Base-by-base conservation (phyloP, 1,140 invertebrate genomes). In the Drosophila pachea region DNA sequence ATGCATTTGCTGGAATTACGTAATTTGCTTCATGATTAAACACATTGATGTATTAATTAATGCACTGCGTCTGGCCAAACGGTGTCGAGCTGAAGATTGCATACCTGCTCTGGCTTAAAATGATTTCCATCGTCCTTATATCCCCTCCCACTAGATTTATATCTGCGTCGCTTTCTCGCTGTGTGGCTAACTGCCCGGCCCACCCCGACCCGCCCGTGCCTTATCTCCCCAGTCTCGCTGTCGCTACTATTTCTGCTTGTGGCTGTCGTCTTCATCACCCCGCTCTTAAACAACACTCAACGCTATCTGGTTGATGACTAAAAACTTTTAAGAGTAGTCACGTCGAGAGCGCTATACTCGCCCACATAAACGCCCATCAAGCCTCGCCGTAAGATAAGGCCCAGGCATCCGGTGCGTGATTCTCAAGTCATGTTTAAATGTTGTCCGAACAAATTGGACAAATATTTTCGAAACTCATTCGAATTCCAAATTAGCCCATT, bases 371-470 rank as follows among this genome's bases (percentile, higher is more conserved):
- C 5, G 35, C 55, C 42, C 52, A 40, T 61, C 64, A 33, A 43
- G 29, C 38, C 54, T 47, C 29, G 12, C n/a, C 14, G 7, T 11
- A 33, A 7, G 42, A 40, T n/a, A 32, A 31, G 53, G 53, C 40
- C 31, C 31, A 35, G 42, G 38, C 29, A 48, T 60, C 60, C 77
- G 61, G 58, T 77, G 79, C 79, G 73, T 84, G 79, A 73, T 83
- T 83, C 73, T 84, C 79, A 83, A 83, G 76, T 84, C 79, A 84
- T 78, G 79, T 83, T 83, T 79, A 84, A 83, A 84, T 79, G 76
- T 84, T 83, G 73, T 73, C 79, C 79, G 84, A 83, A 76, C 79
- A 83, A 83, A 84, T 83, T 83, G 79, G 79, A 73, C 79, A 83
- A 83, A 83, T 79, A 83, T 83, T 84, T 64, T 84, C 74, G 63